Evolutionary conservation across 2,797 vertebrate species (phyloP), one percentile per base, ranked within the genome.

Genomic region (Pseudomugil tenellus): DNA sequence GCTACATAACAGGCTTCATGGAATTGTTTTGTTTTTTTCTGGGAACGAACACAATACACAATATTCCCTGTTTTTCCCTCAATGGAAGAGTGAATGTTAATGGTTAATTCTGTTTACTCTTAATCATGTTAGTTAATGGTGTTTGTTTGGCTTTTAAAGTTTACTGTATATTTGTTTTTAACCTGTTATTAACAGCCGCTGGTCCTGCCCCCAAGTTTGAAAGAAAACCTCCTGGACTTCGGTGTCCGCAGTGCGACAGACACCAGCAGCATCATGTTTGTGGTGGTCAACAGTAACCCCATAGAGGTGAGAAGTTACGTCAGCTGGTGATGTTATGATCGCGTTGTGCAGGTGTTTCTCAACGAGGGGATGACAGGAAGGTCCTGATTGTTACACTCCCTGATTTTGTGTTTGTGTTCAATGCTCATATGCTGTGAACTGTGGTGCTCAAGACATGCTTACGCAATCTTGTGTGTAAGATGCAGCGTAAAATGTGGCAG

Each of bases 201-300:
- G 80, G 93, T 99, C 52, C 86, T 99, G 80, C 93, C 95, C 17
- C 95, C 95, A 29, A 97, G 96, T 93, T 90, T 93, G 61, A 96
- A 95, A 72, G 96, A 97, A 37, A 95, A 92, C 79, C 88, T 95
- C 80, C 92, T 99, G 93, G 97, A 99, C 92, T 99, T 98, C 87
- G 96, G 98, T 34, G 91, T 99, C 76, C 90, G 97, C 78, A 99
- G 98, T 88, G 97, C 96, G 63, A 93, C 96, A 68, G 97, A 98
- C 91, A 93, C 93, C 86, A 96, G 94, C 86, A 96, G 91, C 92
- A 95, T 98, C 87, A 88, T 95, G 73, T 96, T 99, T 89, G 95
- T 96, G 83, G 93, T 98, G 77, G 87, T 98, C 81, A 99, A 99
- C 93, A 98, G 96, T 85, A 99, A 99, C 87, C 98, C 98, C 1